Base-by-base conservation (phyloP, 2,888 invertebrate species). In the Lithophane leautieri region DNA sequence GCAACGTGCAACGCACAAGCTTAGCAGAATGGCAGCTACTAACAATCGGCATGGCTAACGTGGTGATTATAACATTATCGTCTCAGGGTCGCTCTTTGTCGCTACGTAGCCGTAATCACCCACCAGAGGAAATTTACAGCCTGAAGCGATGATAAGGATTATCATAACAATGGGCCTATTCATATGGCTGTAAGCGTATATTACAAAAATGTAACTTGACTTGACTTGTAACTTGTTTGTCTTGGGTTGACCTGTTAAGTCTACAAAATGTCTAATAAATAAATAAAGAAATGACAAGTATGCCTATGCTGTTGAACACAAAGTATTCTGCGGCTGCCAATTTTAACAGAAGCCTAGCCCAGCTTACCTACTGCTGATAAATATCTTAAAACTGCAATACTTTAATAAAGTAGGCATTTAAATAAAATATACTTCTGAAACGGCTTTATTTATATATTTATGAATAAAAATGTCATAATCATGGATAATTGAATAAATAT, bases 91-190 rank as follows among this genome's bases (percentile, higher is more conserved):
- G 47, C 52, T 28, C 60, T 66, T 56, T 44, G 79, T 70, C 69
- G 66, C 65, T 61, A 47, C 62, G 14, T 22, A 14, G 1, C 22
- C 56, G 25, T 62, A 67, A 67, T 65, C 65, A 60, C n/a, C 58
- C 22, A 75, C n/a, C 70, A 76, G 47, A 82, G 58, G 79, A 82
- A 79, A 82, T 78, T 70, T 70, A 82, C 79, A 82, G 78, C 83
- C 78, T 78, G 62, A 82, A 78, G 47, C 28, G 42, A 50, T 76
- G 63, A 82, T 82, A 82, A 82, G 58, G 19, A 61, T 79, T 76
- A 76, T 65, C 77, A 69, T 69, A 66, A 79, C 82, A 82, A 79
- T 82, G 42, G 58, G 0, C 8, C 25, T 65, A 60, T 81, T 66
- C 63, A 68, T 52, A 56, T 0, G 34, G 34, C 34, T 34, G 34